These are phyloP conservation scores for Holcopasites calliopsidis DNA, from an alignment of 1,140 invertebrate genomes.

Conservation along the genomic window DNA sequence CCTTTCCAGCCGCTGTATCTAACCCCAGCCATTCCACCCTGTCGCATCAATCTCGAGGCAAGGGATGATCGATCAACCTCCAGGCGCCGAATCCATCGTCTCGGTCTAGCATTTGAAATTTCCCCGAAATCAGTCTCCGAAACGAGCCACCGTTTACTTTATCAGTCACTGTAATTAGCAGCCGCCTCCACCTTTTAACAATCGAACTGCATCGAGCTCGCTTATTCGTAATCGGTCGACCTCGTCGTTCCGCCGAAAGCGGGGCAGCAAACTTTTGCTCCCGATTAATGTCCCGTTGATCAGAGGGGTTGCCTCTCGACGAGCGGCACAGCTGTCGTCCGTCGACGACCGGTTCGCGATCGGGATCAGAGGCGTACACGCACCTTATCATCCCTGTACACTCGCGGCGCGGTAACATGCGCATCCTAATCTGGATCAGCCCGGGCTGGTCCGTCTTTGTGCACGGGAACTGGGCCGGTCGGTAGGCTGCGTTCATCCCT, in stretches of 20 bases:
- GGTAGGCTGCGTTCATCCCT: neutral
- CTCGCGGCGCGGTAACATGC: constrained; percentile 54
- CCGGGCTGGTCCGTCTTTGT: constrained; percentile 50
- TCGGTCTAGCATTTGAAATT: neutral
- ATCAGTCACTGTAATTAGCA: constrained; percentile 12
- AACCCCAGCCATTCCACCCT: neutral
- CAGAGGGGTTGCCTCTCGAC: constrained; percentile 9
- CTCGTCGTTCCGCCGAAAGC: neutral
- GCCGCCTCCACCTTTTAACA: neutral
- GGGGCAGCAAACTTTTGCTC: neutral
- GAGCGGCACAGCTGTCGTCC: constrained; percentile 37
- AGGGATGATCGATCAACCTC: neutral
- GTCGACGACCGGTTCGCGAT: constrained; percentile 52
- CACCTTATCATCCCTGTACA: constrained; percentile 61
- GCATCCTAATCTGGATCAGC: constrained; percentile 63
- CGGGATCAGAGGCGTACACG: constrained; percentile 44
- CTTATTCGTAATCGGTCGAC: constrained; percentile 15
- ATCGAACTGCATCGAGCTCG: constrained; percentile 21
- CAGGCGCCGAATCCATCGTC: neutral
- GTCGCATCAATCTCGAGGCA: constrained; percentile 1
- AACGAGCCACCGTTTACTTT: constrained; percentile 2
- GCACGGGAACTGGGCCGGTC: constrained; percentile 31
- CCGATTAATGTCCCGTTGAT: neutral
- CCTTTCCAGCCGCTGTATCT: neutral
- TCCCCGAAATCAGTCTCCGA: neutral